phyloP scores from a whole-genome alignment of 2,113 vertebrate genomes.

The Macrotis lagotis region DNA sequence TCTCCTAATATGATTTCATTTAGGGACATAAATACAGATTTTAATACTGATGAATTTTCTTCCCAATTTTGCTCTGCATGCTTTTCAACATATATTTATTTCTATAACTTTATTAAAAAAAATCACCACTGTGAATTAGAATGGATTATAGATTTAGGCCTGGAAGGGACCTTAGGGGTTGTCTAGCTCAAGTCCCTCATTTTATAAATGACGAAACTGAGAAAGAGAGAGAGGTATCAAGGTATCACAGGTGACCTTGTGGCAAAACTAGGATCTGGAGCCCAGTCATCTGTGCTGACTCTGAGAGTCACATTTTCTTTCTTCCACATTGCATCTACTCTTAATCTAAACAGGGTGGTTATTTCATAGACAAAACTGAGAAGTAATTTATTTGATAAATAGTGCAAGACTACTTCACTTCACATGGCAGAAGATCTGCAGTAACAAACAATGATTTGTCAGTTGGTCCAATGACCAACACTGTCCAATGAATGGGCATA shows the following conservation, averaged over 20 bases:
- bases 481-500: too few relatives aligned
- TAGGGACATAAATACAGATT: constrained; percentile 16
- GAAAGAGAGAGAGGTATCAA: too few relatives aligned
- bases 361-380: background rate
- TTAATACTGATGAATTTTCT: background rate
- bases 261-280: too few relatives aligned
- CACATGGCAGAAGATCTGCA: background rate
- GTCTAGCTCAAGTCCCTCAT: background rate
- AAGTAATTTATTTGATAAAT: constrained; percentile 21
- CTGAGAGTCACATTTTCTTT: too few relatives aligned
- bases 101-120: background rate
- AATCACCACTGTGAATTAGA: constrained; percentile 15
- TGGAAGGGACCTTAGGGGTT: background rate
- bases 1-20: constrained; percentile 11
- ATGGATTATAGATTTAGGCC: background rate
- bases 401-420: background rate
- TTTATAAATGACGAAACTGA: background rate
- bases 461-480: too few relatives aligned
- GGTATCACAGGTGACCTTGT: too few relatives aligned
- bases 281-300: too few relatives aligned
- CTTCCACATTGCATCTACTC: too few relatives aligned
- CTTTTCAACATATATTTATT: background rate
- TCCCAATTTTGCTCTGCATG: background rate
- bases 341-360: too few relatives aligned
- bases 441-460: too few relatives aligned